Evolutionary conservation across 2,888 invertebrate species (phyloP).

Genomic region (Melangyna quadrimaculata): DNA sequence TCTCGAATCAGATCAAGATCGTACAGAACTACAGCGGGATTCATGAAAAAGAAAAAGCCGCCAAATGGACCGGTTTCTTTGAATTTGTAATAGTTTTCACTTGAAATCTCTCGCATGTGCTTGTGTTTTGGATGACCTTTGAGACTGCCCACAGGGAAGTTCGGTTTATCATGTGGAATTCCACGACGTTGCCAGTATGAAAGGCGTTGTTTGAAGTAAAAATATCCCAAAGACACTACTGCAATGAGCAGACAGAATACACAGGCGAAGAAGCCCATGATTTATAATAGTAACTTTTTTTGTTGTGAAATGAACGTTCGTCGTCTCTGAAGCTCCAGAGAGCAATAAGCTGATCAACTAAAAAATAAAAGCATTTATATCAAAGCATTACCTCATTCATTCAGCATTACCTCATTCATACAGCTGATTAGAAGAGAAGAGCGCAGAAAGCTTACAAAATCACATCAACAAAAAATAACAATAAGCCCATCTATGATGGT

Average conservation of each 20-base stretch:
- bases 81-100: slow-evolving; percentile 74
- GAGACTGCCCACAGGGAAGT: slow-evolving; percentile 74
- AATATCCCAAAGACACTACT: background rate
- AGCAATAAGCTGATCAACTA: background rate
- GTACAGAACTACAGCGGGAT: slow-evolving; percentile 75
- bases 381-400: background rate
- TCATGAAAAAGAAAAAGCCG: slow-evolving; percentile 77
- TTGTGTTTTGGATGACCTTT: slow-evolving; percentile 51
- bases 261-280: background rate
- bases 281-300: background rate
- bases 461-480: too few species aligned
- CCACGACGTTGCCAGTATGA: background rate
- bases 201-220: background rate
- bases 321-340: background rate
- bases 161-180: slow-evolving; percentile 76
- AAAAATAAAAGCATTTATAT: background rate
- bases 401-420: too few species aligned
- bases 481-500: too few species aligned
- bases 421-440: too few species aligned
- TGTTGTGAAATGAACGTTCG: too few species aligned
- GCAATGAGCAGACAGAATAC: background rate
- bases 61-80: slow-evolving; percentile 76
- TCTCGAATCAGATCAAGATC: slow-evolving; percentile 78
- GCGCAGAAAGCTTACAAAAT: too few species aligned
- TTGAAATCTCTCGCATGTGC: background rate